Percentiles rank a stretch among this genome's conserved stretches.
These are phyloP conservation scores for Phyllopteryx taeniolatus DNA, from an alignment of 2,113 vertebrate genomes.

Conservation along the genomic window DNA sequence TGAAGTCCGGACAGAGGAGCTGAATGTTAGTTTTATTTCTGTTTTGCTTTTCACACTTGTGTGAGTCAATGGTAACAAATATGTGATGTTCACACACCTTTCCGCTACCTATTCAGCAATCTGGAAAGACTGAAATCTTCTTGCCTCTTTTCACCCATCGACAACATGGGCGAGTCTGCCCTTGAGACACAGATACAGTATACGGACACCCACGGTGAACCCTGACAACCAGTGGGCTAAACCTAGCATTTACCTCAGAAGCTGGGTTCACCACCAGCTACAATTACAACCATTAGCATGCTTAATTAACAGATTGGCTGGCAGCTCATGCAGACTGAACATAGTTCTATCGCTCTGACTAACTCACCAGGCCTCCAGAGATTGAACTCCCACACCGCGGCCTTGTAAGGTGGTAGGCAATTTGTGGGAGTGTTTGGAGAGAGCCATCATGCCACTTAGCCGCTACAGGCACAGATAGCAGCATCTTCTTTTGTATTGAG, in stretches of 20 bases:
- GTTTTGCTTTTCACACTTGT: no score
- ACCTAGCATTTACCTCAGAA: conserved; percentile 76
- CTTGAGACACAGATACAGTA: conserved; percentile 19
- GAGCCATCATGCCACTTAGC: conserved; percentile 13
- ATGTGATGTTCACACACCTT: no score
- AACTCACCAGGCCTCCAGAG: conserved; percentile 56
- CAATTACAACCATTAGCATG: conserved; percentile 77
- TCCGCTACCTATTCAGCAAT: no score
- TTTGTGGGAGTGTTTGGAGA: conserved; percentile 23
- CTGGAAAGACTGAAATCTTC: no score
- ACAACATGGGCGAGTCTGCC: no score
- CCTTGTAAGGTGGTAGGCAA: conserved; percentile 57
- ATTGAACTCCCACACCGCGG: conserved; percentile 53
- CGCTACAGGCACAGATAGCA: conserved; percentile 14
- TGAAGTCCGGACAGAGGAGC: no score
- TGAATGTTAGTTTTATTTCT: no score
- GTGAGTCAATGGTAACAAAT: no score
- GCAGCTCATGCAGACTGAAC: conserved; percentile 62
- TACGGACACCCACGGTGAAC: conserved; percentile 32
- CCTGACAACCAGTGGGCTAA: conserved; percentile 63
- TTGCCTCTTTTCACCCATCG: no score
- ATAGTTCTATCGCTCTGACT: conserved; percentile 43
- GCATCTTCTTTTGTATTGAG: background rate
- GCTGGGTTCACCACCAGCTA: conserved; percentile 73
- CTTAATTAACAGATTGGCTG: conserved; percentile 76